Evolutionary conservation across 2,888 invertebrate species (phyloP), one percentile per base, ranked within the genome.

Genomic region (Eupithecia inturbata): DNA sequence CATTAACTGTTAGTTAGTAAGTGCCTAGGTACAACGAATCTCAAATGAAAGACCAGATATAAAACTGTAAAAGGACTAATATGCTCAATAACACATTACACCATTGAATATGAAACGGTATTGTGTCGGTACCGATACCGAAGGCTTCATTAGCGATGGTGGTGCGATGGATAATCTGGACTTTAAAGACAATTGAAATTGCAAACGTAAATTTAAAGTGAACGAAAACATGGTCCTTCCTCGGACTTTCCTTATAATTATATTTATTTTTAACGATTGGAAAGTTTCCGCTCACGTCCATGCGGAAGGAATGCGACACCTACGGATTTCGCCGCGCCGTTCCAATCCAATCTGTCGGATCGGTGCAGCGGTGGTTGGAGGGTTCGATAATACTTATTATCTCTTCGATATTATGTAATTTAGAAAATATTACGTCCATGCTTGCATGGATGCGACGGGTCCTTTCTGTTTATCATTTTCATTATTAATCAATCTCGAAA

Each of bases 71-170:
- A 57, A 26, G 14, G 26, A 45, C 12, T 39, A 39, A 39, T 39
- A 45, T 16, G 6, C 26, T 57, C 26, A 57, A 57, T 57, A 26
- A 57, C 14, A 57, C 14, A 28, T 26, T 26, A 12, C 19, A 14
- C 62, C 19, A 19, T 33, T 33, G 9, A 62, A 28, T 31, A 4
- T 33, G 62, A 19, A 19, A 31, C 62, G 62, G 33, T 62, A 62
- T 31, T 33, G 33, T 9, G 62, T 19, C 31, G 60, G 60, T 33
- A 19, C 63, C 28, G 9, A n/a, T 63, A 63, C 53, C 39, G 33
- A 60, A 64, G 60, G 41, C 72, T 76, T 74, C 77, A 67, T 71
- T 73, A 70, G 57, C 72, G 67, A 73, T 69, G 74, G 67, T 67
- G 49, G n/a, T n/a, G n/a, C n/a, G n/a, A n/a, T n/a, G n/a, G n/a